Percentiles rank a stretch among this genome's conserved stretches.
Conservation (phyloP, 2,797 vertebrate species). For the Thamnophis elegans region DNA sequence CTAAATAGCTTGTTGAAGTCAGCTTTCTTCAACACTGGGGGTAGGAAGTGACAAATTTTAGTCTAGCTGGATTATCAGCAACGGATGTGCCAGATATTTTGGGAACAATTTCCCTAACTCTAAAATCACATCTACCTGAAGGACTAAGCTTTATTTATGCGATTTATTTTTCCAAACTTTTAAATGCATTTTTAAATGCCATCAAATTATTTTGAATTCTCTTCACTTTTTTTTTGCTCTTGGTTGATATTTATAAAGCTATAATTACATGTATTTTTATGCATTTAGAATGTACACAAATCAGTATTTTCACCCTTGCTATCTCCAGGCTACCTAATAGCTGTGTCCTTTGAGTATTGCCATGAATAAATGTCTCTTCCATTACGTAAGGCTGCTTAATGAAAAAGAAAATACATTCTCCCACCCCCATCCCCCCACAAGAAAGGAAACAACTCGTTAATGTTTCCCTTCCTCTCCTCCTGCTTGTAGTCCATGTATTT, state of each 20-base stretch:
- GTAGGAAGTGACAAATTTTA: conserved; percentile 29
- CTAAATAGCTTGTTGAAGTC: conserved; percentile 38
- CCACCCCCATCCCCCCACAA: neutral
- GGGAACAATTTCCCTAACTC: accelerated
- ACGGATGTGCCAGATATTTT: neutral
- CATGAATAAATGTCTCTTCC: neutral
- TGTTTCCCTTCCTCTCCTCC: neutral
- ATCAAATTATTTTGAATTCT: neutral
- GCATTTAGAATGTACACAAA: neutral
- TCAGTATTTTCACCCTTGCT: neutral
- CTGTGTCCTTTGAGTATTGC: neutral
- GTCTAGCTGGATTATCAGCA: conserved; percentile 4
- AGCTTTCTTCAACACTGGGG: neutral
- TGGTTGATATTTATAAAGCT: neutral
- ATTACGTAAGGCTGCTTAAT: neutral
- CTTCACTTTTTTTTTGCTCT: neutral
- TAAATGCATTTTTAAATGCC: neutral
- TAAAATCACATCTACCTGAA: accelerated
- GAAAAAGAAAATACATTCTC: neutral
- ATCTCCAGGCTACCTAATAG: neutral
- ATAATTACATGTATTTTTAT: neutral
- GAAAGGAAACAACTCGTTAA: neutral
- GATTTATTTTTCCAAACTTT: neutral
- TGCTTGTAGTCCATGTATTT: neutral
- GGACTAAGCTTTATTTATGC: neutral